Base-by-base conservation (phyloP, 2,888 invertebrate genomes). In the Pachydiplax longipennis region DNA sequence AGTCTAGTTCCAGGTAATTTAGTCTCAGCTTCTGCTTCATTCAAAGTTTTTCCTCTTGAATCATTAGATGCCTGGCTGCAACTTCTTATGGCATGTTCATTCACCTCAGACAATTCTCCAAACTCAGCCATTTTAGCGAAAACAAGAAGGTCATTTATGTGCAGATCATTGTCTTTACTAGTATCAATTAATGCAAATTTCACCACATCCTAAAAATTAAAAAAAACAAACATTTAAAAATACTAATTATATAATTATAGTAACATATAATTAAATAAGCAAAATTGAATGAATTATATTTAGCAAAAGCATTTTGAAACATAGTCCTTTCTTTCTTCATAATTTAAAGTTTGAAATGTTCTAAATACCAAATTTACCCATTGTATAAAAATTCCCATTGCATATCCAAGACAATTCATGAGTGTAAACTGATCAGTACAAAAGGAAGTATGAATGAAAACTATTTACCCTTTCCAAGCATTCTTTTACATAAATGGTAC, bases 151-250 rank as follows among this genome's bases (percentile, higher is more conserved):
- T 87, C 87, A 37, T 87, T 87, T 13, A 87, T 87, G n/a, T 87
- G 87, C 6, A 6, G 35, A 37, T 87, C 87, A 61, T 87, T 61
- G 8, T 65, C 65, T n/a, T 48, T 61, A 12, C 37, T 35, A 10
- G 87, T 87, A 37, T 87, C 87, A n/a, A n/a, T 87, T n/a, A 87
- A 37, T 8, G 61, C 87, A 35, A 87, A 13, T 8, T 53, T 87
- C 82, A 83, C 31, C 25, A 31, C 48, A 83, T 53, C 82, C 82
- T 83, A 80, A 22, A 35, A 31, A 81, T 53, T 83, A 80, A 22
- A 35, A 31, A 81, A 31, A 48, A 53, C 18, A 15, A 25, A 25
- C 4, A 5, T 4, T 13, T 15, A 15, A 31, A 25, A 31, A 31
- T 15, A 8, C 3, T 15, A 8, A 25, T 4, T 12, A 80, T 25